Base-by-base conservation (phyloP, 1,140 invertebrate genomes). In the Brachionus angularis region DNA sequence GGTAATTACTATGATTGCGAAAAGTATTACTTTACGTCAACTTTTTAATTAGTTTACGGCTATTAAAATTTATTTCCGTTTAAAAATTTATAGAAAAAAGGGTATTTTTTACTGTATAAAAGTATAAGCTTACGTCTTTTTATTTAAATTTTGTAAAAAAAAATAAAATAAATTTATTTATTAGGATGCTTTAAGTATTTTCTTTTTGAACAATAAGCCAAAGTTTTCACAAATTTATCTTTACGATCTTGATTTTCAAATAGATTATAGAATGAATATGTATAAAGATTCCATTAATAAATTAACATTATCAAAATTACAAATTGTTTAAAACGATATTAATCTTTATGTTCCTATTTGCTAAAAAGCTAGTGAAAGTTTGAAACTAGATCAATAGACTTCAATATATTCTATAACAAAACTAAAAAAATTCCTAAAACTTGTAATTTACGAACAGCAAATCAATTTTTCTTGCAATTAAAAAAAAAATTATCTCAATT, bases 391-490 rank as follows among this genome's bases (percentile, higher is more conserved):
- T 16, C 52, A 5, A 4, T 55, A 7, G 21, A 23, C 18, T 21
- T n/a, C 3, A 29, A 4, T 23, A 2, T 55, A 18, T 7, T 29
- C 4, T 5, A 29, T 5, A 23, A n/a, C 1, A 36, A 16, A 27
- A 55, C 5, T 16, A n/a, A 29, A 23, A 62, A 71, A 69, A 80
- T 67, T 27, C 46, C 34, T 76, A 73, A 42, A 42, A 8, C 4
- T 14, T 42, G 16, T 71, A 84, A 84, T 69, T 74, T 74, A 47
- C 78, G 77, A 36, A 58, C 74, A 36, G 47, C 76, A 50, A 76
- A 78, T 67, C 77, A 79, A 46, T 73, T 78, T 27, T 42, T 73
- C 76, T 72, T 74, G 76, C 4, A 8, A 3, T n/a, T n/a, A n/a
- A 29, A 29, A 55, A 4, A 23, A 29, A 5, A 4, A 10, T 4